Conservation (phyloP, 1,140 invertebrate genomes). For the Habropoda laboriosa region DNA sequence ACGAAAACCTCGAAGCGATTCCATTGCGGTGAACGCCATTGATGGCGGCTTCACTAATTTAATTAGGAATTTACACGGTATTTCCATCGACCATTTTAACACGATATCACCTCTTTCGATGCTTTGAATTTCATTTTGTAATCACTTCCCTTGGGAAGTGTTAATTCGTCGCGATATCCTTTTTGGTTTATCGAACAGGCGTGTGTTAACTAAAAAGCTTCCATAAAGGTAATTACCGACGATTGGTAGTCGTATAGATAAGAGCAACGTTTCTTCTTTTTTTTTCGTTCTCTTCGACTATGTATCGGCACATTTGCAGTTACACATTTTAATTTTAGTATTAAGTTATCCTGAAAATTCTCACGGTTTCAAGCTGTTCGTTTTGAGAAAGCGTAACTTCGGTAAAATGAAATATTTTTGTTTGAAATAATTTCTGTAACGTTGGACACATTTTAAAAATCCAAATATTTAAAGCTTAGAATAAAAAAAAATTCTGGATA, state of each 20-base stretch:
- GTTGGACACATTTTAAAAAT: too few species aligned
- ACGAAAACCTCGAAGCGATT: conserved; percentile 22
- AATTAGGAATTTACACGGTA: conserved; percentile 67
- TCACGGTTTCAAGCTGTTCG: too few species aligned
- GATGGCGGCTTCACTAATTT: conserved; percentile 60
- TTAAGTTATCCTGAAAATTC: too few species aligned
- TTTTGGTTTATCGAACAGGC: not conserved
- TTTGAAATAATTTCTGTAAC: too few species aligned
- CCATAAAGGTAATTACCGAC: not conserved
- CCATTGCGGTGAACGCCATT: conserved; percentile 16
- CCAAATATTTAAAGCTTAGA: too few species aligned
- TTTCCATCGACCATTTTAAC: conserved; percentile 58
- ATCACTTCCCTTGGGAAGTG: conserved; percentile 28
- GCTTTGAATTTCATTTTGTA: conserved; percentile 24
- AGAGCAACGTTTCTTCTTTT: not conserved
- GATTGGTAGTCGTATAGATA: too few species aligned
- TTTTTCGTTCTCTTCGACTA: too few species aligned
- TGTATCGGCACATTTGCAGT: too few species aligned
- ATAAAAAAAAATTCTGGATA: not conserved
- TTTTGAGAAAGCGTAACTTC: too few species aligned
- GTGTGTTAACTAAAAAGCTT: conserved; percentile 48
- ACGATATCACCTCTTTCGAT: not conserved
- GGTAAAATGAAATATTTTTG: too few species aligned
- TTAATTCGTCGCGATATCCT: conserved; percentile 46
- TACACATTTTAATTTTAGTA: too few species aligned